phyloP scores from a whole-genome alignment of 2,888 invertebrate species.

The Sepiola atlantica region DNA sequence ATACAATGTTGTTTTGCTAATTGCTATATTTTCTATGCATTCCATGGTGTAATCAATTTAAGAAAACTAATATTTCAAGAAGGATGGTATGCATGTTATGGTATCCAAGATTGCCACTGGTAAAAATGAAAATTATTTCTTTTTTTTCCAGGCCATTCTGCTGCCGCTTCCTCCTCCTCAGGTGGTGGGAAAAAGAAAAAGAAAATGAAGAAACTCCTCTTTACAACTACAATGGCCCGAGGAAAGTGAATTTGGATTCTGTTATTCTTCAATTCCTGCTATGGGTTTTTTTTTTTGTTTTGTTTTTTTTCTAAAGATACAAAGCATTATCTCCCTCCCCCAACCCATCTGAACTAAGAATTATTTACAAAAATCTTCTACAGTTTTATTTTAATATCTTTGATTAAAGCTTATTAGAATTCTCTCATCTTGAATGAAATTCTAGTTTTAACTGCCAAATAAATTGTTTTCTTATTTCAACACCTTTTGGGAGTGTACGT shows the following conservation, averaged over 20 bases:
- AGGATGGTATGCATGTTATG: no score
- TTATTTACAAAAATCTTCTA: not conserved
- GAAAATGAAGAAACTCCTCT: slow-evolving; percentile 60
- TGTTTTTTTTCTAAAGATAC: not conserved
- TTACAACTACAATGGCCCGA: slow-evolving; percentile 67
- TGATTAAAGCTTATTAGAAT: not conserved
- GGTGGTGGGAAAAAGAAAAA: slow-evolving; percentile 62
- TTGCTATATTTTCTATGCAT: no score
- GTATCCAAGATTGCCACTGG: no score
- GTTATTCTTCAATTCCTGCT: not conserved
- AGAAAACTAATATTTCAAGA: no score
- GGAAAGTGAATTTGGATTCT: slow-evolving; percentile 42
- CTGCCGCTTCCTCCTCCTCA: not conserved
- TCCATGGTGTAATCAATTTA: not conserved
- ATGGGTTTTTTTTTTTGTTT: not conserved
- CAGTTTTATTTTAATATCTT: not conserved
- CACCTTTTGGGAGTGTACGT: not conserved
- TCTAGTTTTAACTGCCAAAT: not conserved
- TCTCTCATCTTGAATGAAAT: not conserved
- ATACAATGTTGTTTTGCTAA: not conserved
- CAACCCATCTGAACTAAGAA: no score
- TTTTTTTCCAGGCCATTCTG: not conserved
- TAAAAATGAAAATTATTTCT: no score
- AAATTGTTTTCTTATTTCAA: not conserved
- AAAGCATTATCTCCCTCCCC: not conserved